Evolutionary conservation across 2,888 invertebrate genomes (phyloP), one percentile per base, ranked within the genome.

Genomic region (Eumacrocentrus americanus): DNA sequence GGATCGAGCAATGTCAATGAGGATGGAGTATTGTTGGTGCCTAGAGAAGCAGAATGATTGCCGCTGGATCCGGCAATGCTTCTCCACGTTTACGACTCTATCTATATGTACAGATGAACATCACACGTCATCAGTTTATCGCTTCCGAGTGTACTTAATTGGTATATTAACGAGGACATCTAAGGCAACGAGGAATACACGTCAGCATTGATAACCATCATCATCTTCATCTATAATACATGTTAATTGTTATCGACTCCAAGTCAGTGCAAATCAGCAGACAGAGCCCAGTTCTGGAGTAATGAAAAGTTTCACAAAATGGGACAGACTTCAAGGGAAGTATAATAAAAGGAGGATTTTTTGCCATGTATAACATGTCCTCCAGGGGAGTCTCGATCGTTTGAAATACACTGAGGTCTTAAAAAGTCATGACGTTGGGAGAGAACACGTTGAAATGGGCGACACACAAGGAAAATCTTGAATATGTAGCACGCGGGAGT

Each of bases 21-120:
- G 20, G 20, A 37, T 23, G 12, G 23, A 12, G 16, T 54, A 54
- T 44, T 44, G 44, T 54, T 44, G 18, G 29, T 18, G 14, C n/a
- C 20, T n/a, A 18, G 16, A 18, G 34, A 54, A 54, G 44, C 44
- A 44, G 34, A 54, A 54, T 25, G 35, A 44, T 53, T 54, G 29
- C 25, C 4, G 44, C 14, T 46, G 16, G 54, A 23, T 34, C n/a
- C n/a, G 22, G 14, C 37, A 52, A 16, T 38, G 38, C 37, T n/a
- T n/a, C 38, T 40, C 40, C 14, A 42, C 34, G 29, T 34, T 35
- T 29, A 29, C 29, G 29, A 9, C 9, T 6, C 29, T 29, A 29
- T 9, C 4, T 29, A 29, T 29, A 29, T 29, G 9, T 29, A 29
- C 29, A 6, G 9, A 4, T 29, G 9, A 37, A 37, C 6, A 18